These are phyloP conservation scores for Oryzias woworae DNA, from an alignment of 2,113 vertebrate species.

Conservation along the genomic window DNA sequence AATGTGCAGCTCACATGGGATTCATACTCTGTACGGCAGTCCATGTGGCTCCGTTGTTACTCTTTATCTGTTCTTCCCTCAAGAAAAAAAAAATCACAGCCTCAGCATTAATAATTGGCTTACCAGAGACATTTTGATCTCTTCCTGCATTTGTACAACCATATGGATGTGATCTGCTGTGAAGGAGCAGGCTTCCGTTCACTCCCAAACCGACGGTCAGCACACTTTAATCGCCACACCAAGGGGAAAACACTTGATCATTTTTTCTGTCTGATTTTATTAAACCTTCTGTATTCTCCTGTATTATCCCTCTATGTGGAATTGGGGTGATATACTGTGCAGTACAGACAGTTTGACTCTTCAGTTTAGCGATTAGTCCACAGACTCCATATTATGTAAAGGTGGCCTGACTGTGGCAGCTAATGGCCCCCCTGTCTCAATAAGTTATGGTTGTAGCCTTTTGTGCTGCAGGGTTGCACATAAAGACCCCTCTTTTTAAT, in stretches of 20 bases:
- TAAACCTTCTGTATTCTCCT: slow-evolving; percentile 1
- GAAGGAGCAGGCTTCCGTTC: slow-evolving; percentile 56
- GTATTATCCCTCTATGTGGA: slow-evolving; percentile 23
- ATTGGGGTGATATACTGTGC: neutral
- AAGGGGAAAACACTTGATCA: slow-evolving; percentile 5
- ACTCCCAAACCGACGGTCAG: slow-evolving; percentile 45
- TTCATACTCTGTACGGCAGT: slow-evolving; percentile 45
- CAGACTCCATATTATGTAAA: slow-evolving; percentile 77
- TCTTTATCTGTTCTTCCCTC: slow-evolving; percentile 64
- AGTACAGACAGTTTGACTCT: slow-evolving; percentile 53
- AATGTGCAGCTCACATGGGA: slow-evolving; percentile 32
- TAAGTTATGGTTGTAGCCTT: slow-evolving; percentile 82
- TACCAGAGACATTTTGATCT: slow-evolving; percentile 70
- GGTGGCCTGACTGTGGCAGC: slow-evolving; percentile 64
- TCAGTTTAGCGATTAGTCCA: slow-evolving; percentile 71
- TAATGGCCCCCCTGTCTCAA: slow-evolving; percentile 74
- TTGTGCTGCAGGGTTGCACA: slow-evolving; percentile 78
- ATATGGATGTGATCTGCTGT: slow-evolving; percentile 64
- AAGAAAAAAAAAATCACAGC: slow-evolving; percentile 52
- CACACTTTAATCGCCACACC: slow-evolving; percentile 22
- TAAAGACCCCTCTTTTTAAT: slow-evolving; percentile 81
- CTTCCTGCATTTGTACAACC: slow-evolving; percentile 42
- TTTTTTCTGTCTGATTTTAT: neutral
- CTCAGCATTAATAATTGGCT: slow-evolving; percentile 71
- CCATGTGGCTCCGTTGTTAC: slow-evolving; percentile 70